Percentiles rank a stretch among this genome's conserved stretches.
phyloP scores from a whole-genome alignment of 2,888 invertebrate species.

The Lissocephala sabroskyi region DNA sequence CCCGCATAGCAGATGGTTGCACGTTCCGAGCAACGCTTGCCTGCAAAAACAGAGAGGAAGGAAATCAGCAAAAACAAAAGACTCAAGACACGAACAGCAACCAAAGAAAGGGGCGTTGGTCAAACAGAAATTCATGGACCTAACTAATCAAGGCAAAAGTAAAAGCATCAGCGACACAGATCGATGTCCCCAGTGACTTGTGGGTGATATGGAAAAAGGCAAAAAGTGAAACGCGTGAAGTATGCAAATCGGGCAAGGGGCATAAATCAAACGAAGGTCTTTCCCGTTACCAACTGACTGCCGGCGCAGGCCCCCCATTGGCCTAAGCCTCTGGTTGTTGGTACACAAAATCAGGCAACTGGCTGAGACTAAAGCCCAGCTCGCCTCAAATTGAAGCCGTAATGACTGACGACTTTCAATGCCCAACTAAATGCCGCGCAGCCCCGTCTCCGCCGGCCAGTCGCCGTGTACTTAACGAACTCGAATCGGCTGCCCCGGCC shows the following conservation, averaged over 20 bases:
- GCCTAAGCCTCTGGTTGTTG: conserved; percentile 4
- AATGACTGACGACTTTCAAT: conserved; percentile 60
- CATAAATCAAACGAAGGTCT: conserved; percentile 40
- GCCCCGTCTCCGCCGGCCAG: too few species aligned
- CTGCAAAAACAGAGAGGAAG: conserved; percentile 58
- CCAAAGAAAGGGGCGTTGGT: too few species aligned
- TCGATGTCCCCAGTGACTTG: conserved; percentile 21
- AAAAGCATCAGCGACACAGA: conserved; percentile 38
- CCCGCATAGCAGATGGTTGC: conserved; percentile 75
- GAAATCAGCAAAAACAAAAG: conserved; percentile 26
- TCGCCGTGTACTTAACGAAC: conserved; percentile 48
- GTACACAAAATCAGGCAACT: conserved; percentile 23
- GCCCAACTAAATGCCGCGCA: conserved; percentile 60
- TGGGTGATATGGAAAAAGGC: neutral
- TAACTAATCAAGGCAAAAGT: conserved; percentile 37
- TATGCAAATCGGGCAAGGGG: conserved; percentile 59
- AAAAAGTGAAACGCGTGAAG: conserved; percentile 51
- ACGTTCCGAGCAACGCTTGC: conserved; percentile 74
- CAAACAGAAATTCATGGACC: conserved; percentile 23
- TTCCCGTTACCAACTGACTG: conserved; percentile 2
- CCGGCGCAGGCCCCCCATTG: conserved; percentile 10
- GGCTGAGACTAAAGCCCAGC: conserved; percentile 40
- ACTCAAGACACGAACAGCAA: conserved; percentile 42
- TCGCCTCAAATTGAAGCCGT: conserved; percentile 53
- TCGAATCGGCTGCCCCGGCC: too few species aligned